These are phyloP conservation scores for Hydrotaea diabolus DNA, from an alignment of 2,888 invertebrate species.

Conservation along the genomic window DNA sequence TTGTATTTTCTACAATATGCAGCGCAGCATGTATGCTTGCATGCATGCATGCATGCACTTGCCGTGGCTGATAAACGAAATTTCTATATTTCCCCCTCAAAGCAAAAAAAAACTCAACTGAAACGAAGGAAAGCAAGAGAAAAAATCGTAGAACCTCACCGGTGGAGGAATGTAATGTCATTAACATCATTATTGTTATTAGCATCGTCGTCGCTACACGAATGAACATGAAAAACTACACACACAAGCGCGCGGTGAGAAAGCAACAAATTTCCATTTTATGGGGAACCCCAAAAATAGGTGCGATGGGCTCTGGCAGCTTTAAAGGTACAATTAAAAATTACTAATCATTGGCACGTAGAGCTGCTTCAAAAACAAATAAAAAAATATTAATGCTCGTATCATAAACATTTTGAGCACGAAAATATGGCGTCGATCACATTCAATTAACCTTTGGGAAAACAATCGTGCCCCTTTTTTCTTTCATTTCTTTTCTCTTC, in stretches of 20 bases:
- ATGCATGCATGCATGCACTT: slow-evolving; percentile 18
- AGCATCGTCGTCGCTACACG: background rate
- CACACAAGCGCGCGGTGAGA: background rate
- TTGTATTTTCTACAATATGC: slow-evolving; percentile 65
- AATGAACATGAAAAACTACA: background rate
- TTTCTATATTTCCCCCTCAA: background rate
- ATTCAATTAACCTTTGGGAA: slow-evolving; percentile 29
- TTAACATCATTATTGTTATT: slow-evolving; percentile 39
- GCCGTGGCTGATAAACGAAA: slow-evolving; percentile 28
- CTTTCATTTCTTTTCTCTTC: background rate
- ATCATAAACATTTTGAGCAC: background rate
- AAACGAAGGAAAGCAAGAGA: background rate
- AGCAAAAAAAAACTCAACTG: background rate
- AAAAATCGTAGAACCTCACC: background rate
- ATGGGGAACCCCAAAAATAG: slow-evolving; percentile 14
- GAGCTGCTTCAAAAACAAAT: background rate
- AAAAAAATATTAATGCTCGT: background rate
- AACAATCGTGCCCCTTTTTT: background rate
- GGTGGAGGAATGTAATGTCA: slow-evolving; percentile 13
- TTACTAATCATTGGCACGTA: slow-evolving; percentile 30
- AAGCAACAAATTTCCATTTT: background rate
- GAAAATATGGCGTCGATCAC: slow-evolving; percentile 25
- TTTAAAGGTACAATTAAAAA: slow-evolving; percentile 26
- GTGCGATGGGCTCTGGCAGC: slow-evolving; percentile 5
- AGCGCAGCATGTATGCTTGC: slow-evolving; percentile 16